A percentile compares a stretch with the other conserved stretches of the same genome.
Conservation (phyloP, 1,140 invertebrate genomes). For the Drosophila triauraria region DNA sequence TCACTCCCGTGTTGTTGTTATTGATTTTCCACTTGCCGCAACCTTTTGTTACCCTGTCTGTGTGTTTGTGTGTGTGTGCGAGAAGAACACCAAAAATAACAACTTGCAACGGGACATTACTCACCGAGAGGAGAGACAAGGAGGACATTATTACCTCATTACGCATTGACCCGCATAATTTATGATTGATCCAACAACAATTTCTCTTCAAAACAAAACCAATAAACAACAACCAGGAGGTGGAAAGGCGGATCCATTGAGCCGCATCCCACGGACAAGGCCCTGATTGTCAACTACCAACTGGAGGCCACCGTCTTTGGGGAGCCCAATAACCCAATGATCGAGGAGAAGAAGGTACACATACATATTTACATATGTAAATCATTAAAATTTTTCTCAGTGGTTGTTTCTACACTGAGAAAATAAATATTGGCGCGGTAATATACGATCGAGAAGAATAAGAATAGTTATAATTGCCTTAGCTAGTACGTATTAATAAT, state of each 20-base stretch:
- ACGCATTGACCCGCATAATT: conserved; percentile 60
- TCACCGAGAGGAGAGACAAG: conserved; percentile 3
- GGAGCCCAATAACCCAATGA: conserved; percentile 92
- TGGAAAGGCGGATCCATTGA: conserved; percentile 94
- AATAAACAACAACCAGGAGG: conserved; percentile 86
- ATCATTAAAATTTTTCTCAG: not conserved
- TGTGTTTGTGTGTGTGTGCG: conserved; percentile 6
- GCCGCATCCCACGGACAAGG: conserved; percentile 96
- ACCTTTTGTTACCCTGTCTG: conserved; percentile 35
- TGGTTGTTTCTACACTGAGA: not conserved
- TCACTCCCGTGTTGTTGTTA: conserved; percentile 35
- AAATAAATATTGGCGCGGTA: no score
- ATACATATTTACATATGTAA: not conserved
- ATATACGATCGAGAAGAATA: no score
- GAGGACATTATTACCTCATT: conserved; percentile 35
- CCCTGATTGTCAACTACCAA: conserved; percentile 95
- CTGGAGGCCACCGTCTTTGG: conserved; percentile 94
- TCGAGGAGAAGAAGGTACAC: conserved; percentile 91
- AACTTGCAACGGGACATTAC: conserved; percentile 23
- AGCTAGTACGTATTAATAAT: no score
- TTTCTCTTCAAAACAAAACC: conserved; percentile 22
- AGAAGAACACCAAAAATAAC: conserved; percentile 21
- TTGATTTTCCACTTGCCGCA: conserved; percentile 63
- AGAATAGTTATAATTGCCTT: no score
- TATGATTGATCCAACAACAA: conserved; percentile 61